Percentiles rank a stretch among this genome's conserved stretches.
phyloP scores from a whole-genome alignment of 2,888 invertebrate genomes.

The Graphium colonna region DNA sequence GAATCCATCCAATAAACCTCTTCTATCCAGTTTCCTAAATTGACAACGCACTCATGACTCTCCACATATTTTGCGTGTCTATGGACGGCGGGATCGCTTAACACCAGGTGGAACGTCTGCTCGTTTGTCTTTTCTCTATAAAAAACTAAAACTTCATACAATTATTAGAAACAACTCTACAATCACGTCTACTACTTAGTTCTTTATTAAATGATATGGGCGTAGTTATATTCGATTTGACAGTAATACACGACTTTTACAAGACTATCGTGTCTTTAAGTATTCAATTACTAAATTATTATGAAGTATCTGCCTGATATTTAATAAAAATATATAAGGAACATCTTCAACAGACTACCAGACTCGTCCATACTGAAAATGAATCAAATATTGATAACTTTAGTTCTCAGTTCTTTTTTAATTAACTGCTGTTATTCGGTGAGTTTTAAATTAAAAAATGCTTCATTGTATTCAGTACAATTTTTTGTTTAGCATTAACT shows the following conservation, averaged over 20 bases:
- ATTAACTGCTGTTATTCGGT: conserved; percentile 1
- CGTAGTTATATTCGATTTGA: conserved; percentile 28
- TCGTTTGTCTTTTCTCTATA: too few species aligned
- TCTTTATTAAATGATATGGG: not conserved
- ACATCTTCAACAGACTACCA: not conserved
- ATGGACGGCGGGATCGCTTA: too few species aligned
- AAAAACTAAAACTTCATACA: too few species aligned
- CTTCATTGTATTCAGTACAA: not conserved
- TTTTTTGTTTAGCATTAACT: too few species aligned
- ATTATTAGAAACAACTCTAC: not conserved
- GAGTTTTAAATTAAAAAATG: not conserved
- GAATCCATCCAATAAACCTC: too few species aligned
- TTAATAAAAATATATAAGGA: conserved; percentile 17
- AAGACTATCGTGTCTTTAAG: conserved; percentile 21
- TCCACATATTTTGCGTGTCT: too few species aligned
- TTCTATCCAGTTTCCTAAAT: too few species aligned
- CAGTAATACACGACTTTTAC: conserved; percentile 39
- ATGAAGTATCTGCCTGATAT: conserved; percentile 1
- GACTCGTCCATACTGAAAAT: not conserved
- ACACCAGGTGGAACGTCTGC: too few species aligned
- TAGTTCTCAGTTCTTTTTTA: conserved; percentile 25
- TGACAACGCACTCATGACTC: too few species aligned
- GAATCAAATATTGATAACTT: conserved; percentile 21
- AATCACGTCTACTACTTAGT: not conserved
- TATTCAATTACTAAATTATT: conserved; percentile 47